A percentile compares a stretch with the other conserved stretches of the same genome.
These are phyloP conservation scores for Chionomys nivalis DNA, from an alignment of 2,113 vertebrate species.

Conservation along the genomic window DNA sequence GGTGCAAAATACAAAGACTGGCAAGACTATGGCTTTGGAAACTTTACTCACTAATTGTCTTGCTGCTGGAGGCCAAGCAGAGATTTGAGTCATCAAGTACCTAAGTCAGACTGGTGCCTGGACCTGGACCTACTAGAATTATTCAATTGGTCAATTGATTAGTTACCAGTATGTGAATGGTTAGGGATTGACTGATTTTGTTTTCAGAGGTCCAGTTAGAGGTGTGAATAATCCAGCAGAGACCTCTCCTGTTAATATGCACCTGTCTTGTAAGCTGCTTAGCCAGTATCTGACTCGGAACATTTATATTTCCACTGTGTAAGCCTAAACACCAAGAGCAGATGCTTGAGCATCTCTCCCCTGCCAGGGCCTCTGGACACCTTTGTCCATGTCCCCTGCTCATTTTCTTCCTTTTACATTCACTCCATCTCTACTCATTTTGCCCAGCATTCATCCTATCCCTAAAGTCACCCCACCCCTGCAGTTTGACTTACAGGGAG, in stretches of 20 bases:
- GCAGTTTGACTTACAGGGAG: background rate
- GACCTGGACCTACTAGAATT: background rate
- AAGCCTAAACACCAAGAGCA: background rate
- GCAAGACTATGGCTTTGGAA: constrained; percentile 4
- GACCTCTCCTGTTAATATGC: background rate
- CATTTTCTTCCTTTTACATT: background rate
- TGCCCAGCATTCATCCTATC: too few species aligned
- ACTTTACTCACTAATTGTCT: constrained; percentile 30
- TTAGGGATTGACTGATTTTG: background rate
- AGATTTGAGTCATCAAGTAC: background rate
- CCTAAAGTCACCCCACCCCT: too few species aligned
- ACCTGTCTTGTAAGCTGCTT: background rate
- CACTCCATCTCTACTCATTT: accelerated
- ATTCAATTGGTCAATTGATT: constrained; percentile 28
- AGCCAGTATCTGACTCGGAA: background rate
- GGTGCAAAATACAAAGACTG: constrained; percentile 18
- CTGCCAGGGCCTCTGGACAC: background rate
- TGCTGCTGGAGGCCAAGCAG: background rate
- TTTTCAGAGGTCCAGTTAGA: constrained; percentile 23
- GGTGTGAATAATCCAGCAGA: background rate
- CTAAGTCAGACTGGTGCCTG: background rate
- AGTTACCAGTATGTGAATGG: background rate
- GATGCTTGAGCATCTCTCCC: background rate
- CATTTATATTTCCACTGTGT: background rate
- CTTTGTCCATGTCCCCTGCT: background rate